Evolutionary conservation across 2,888 invertebrate species (phyloP).

Genomic region (Limnephilus auricula): DNA sequence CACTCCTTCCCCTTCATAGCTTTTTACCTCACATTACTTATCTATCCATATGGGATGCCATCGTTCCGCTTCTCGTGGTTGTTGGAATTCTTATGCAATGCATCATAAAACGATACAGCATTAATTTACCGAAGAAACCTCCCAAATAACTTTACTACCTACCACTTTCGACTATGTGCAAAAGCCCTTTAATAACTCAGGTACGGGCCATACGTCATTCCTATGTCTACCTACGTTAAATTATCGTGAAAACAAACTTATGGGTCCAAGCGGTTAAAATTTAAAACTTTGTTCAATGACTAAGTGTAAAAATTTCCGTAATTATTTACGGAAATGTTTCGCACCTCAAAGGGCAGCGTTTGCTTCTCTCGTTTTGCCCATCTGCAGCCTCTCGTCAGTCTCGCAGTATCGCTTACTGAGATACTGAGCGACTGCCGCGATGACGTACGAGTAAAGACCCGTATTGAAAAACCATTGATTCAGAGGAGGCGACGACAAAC

Average conservation of each 20-base stretch:
- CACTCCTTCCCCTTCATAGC: too few relatives aligned
- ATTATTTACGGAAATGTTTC: not conserved
- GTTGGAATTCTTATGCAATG: too few relatives aligned
- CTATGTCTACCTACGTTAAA: too few relatives aligned
- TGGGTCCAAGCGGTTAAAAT: too few relatives aligned
- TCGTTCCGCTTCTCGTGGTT: too few relatives aligned
- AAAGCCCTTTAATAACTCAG: not conserved
- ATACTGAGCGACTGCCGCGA: not conserved
- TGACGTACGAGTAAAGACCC: not conserved
- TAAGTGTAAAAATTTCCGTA: not conserved
- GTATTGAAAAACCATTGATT: constrained; percentile 23
- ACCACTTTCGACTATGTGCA: not conserved
- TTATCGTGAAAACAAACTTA: too few relatives aligned
- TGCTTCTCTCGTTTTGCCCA: not conserved
- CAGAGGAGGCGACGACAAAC: constrained; percentile 11
- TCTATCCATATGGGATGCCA: too few relatives aligned
- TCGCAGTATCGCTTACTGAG: not conserved
- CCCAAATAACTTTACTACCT: not conserved
- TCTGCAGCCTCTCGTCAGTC: not conserved
- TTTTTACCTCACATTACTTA: too few relatives aligned
- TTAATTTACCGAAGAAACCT: not conserved
- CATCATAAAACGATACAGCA: too few relatives aligned
- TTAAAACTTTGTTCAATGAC: not conserved
- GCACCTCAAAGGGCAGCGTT: not conserved
- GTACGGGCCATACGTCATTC: too few relatives aligned